Percentiles rank a stretch among this genome's conserved stretches.
Conservation (phyloP, 2,797 vertebrate species). For the Sphenodon punctatus region DNA sequence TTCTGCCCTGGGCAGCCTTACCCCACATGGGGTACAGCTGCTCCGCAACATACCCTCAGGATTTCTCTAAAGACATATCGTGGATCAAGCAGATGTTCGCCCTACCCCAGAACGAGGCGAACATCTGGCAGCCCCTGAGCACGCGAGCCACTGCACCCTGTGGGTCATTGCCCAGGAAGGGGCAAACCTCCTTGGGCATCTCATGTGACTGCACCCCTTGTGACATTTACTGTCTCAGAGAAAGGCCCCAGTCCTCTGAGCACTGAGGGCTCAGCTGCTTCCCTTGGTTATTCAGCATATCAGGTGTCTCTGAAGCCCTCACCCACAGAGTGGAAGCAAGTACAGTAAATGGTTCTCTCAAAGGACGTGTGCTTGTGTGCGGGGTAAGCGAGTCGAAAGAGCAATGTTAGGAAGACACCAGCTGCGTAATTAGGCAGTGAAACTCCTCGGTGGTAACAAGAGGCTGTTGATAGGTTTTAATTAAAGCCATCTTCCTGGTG, state of each 20-base stretch:
- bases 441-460: slow-evolving; percentile 40
- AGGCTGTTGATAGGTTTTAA: slow-evolving; percentile 52
- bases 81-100: no score
- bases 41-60: no score
- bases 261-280: neutral
- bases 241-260: neutral
- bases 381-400: neutral
- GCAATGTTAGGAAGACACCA: neutral
- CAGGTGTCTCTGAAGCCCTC: rapidly evolving
- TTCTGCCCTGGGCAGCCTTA: no score
- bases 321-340: neutral
- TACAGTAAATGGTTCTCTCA: neutral
- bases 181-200: no score
- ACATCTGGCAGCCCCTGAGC: no score
- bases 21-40: no score
- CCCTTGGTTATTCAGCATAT: neutral
- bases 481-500: slow-evolving; percentile 53
- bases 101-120: no score
- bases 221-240: neutral
- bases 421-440: slow-evolving; percentile 2
- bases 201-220: no score
- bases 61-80: no score
- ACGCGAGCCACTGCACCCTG: no score
- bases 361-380: rapidly evolving
- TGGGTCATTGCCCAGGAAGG: no score